Evolutionary conservation across 2,888 invertebrate species (phyloP), one percentile per base, ranked within the genome.

Genomic region (Labia minor): DNA sequence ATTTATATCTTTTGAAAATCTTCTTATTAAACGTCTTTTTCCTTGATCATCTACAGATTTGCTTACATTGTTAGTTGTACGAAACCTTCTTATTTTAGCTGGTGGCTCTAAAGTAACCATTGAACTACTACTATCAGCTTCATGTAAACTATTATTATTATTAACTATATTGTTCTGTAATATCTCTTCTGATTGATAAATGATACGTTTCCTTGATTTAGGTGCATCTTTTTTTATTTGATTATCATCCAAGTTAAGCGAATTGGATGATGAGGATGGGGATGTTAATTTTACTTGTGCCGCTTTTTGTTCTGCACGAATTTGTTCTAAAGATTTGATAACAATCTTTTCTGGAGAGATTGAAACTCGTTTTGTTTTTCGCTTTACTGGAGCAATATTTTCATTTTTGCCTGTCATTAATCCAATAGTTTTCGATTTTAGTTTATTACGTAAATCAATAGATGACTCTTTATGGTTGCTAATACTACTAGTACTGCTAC

Each of bases 391-490:
- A 14, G 65, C 66, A 63, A 63, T 37, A n/a, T 18, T 20, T 18
- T 18, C 0, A 20, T 1, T 20, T 19, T 33, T 37, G 8, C 61
- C 61, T 14, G n/a, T 21, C n/a, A 21, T 61, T 63, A 1, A 62
- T 68, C 66, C 67, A 65, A 49, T 66, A 19, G 61, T 16, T 66
- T 63, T 37, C 63, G 10, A 68, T 65, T 64, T 67, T 62, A 49
- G 61, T 21, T 37, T 69, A 64, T 62, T 67, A 80, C 19, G 78
- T 69, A 0, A 76, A 74, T 71, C 70, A 21, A 66, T 61, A 62
- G 65, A 33, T 16, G 49, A 68, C 63, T 61, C 49, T 49, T 49
- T 14, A n/a, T 6, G 6, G 6, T 33, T 6, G 6, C 11, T 6
- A 6, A 8, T 6, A 11, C 33, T 33, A 33, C 6, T 11, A 33